phyloP scores from a whole-genome alignment of 2,888 invertebrate species.

The Epinotia brunnichana region DNA sequence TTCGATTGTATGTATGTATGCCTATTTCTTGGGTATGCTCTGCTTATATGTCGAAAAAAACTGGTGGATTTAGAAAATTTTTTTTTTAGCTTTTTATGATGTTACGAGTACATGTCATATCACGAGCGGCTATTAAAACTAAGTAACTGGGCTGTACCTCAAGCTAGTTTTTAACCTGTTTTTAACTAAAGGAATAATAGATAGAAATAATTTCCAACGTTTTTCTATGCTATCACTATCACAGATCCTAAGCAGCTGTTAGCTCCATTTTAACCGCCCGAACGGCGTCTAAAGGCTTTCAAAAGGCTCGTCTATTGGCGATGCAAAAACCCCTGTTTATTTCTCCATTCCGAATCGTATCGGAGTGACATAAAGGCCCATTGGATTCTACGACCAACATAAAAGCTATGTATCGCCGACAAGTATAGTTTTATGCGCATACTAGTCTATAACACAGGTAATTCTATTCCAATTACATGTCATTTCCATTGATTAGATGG shows the following conservation, averaged over 20 bases:
- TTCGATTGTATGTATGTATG: too few relatives aligned
- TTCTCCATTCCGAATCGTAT: constrained; percentile 2
- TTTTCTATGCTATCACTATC: background rate
- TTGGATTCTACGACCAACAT: constrained; percentile 18
- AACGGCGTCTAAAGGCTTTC: background rate
- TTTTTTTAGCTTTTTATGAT: too few relatives aligned
- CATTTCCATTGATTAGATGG: constrained; percentile 27
- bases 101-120: too few relatives aligned
- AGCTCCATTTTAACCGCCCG: background rate
- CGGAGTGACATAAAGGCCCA: constrained; percentile 1
- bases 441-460: constrained; percentile 11
- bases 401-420: constrained; percentile 12
- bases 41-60: too few relatives aligned
- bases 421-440: constrained; percentile 10
- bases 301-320: background rate
- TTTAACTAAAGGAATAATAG: background rate
- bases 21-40: too few relatives aligned
- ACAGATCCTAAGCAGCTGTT: background rate
- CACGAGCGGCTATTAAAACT: too few relatives aligned
- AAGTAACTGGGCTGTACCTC: too few relatives aligned
- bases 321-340: constrained; percentile 23
- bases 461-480: constrained; percentile 33
- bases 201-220: background rate
- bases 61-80: too few relatives aligned
- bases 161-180: background rate